Evolutionary conservation across 1,140 invertebrate species (phyloP), one percentile per base, ranked within the genome.

Genomic region (Trialeurodes vaporariorum): DNA sequence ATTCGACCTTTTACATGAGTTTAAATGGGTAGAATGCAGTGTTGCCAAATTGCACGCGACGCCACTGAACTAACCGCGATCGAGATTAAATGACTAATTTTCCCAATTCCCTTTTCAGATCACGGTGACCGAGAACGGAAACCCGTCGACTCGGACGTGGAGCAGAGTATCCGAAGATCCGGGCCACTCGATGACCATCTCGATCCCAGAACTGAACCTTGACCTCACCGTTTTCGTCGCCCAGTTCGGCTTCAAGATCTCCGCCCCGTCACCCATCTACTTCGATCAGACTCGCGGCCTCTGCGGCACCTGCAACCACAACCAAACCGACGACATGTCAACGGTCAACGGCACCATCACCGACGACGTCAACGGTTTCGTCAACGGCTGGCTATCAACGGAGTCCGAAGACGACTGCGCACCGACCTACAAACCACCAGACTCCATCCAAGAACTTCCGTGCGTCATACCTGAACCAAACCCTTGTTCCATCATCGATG

Each of bases 281-380:
- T 83, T 81, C 17, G 85, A 85, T 67, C 84, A 84, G 64, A 85
- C 87, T 27, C 87, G 91, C 77, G 91, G 91, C 58, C 76, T 93
- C 0, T 93, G 91, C 75, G 90, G 90, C 64, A 83, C 86, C 70
- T 93, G 91, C 74, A 88, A 91, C 70, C 81, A 81, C 13, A 81
- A 89, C 73, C 75, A 80, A 13, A 77, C 82, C 0, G 84, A 87
- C 72, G 87, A 90, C 73, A 73, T 88, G 25, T 81, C 77, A n/a
- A 83, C 81, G 67, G 78, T 78, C 12, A 77, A 83, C 59, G 83
- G 83, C 0, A 75, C 77, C 23, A 74, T 79, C 72, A 74, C 75
- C 1, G 73, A 77, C 9, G 75, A 81, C 62, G 71, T 78, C 1
- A 72, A 83, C 27, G 81, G 85, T 59, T 86, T 87, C 72, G 84